Evolutionary conservation across 2,113 vertebrate genomes (phyloP).

Genomic region (Phainopepla nitens): DNA sequence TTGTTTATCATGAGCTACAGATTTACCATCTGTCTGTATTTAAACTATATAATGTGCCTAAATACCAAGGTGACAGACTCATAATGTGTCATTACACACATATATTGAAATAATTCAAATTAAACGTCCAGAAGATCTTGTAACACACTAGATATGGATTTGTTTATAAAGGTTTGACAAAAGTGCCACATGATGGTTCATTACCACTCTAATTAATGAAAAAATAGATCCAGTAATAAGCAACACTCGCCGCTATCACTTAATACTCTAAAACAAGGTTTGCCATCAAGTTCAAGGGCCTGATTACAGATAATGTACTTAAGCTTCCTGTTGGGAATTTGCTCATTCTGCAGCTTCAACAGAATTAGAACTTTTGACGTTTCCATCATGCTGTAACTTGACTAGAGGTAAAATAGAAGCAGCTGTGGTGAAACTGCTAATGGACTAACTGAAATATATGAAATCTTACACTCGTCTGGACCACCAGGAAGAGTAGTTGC

Average conservation of each 20-base stretch:
- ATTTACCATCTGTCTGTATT: conserved; percentile 13
- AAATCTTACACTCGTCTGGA: not conserved
- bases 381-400: not conserved
- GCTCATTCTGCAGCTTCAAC: conserved; percentile 17
- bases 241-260: not conserved
- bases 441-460: not conserved
- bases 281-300: conserved; percentile 20
- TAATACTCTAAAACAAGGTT: not conserved
- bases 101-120: not conserved
- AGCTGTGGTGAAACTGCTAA: not conserved
- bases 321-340: conserved; percentile 47
- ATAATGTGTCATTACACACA: not conserved
- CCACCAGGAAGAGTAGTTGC: not conserved
- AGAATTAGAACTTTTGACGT: conserved; percentile 44
- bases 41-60: not conserved
- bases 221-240: conserved; percentile 22
- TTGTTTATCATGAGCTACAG: not conserved
- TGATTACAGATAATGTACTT: conserved; percentile 51
- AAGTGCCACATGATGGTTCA: conserved; percentile 4
- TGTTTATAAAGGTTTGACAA: not conserved
- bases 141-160: not conserved
- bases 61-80: conserved; percentile 9
- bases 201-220: conserved; percentile 51
- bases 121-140: not conserved
- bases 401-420: conserved; percentile 25